Conservation (phyloP, 1,140 invertebrate genomes). For the Colletes latitarsis region DNA sequence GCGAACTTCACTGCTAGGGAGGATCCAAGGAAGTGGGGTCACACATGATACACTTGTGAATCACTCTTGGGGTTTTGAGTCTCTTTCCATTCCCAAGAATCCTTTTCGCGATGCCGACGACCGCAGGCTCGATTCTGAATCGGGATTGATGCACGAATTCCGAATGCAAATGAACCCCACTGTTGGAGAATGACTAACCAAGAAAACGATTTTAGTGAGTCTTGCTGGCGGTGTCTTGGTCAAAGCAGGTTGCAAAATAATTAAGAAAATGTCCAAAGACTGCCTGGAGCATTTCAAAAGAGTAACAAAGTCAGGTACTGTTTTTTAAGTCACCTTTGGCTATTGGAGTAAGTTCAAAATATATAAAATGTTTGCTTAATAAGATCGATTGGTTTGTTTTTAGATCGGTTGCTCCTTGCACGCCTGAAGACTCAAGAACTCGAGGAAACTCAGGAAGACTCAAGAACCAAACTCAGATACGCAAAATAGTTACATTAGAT, state of each 20-base stretch:
- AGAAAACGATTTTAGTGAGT: background rate
- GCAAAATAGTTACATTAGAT: no score
- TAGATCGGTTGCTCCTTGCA: no score
- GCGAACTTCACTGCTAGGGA: background rate
- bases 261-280: background rate
- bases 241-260: background rate
- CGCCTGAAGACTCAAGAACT: no score
- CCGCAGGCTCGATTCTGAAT: constrained; percentile 34
- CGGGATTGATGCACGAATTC: constrained; percentile 32
- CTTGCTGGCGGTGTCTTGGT: background rate
- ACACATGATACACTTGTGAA: constrained; percentile 35
- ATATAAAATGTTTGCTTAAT: no score
- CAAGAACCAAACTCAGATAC: no score
- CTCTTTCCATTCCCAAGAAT: constrained; percentile 48
- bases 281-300: no score
- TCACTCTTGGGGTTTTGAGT: constrained; percentile 37
- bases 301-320: no score
- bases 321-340: no score
- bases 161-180: constrained; percentile 48
- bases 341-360: no score
- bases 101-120: constrained; percentile 49
- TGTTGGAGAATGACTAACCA: constrained; percentile 8
- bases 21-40: constrained; percentile 29
- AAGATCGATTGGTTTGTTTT: no score
- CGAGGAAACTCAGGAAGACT: no score